phyloP scores from a whole-genome alignment of 2,797 vertebrate genomes.

The Takifugu rubripes region DNA sequence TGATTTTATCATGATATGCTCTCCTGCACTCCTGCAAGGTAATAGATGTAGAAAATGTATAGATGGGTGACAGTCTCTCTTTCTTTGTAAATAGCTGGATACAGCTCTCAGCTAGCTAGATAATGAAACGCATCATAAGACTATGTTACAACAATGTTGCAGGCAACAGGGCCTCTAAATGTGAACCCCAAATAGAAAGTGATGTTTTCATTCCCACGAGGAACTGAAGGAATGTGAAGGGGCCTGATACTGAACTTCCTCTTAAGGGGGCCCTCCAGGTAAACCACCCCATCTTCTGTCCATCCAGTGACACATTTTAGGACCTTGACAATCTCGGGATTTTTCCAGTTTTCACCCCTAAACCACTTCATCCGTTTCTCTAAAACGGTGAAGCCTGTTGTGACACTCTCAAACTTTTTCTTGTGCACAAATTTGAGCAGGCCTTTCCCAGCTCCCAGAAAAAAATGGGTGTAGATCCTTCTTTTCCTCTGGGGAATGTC shows the following conservation, averaged over 20 bases:
- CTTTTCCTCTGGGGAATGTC: conserved; percentile 74
- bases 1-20: no score
- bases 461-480: conserved; percentile 79
- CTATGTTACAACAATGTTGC: conserved; percentile 61
- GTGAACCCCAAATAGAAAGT: conserved; percentile 85
- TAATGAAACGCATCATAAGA: neutral
- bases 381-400: conserved; percentile 40
- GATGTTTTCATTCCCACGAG: conserved; percentile 79
- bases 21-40: no score
- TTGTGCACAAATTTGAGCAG: conserved; percentile 69
- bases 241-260: conserved; percentile 67
- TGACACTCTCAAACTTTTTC: conserved; percentile 60
- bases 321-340: conserved; percentile 43
- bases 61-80: no score
- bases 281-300: conserved; percentile 78
- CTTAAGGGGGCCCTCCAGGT: conserved; percentile 67
- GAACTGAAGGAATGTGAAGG: conserved; percentile 71
- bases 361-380: conserved; percentile 71
- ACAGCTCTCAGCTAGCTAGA: neutral
- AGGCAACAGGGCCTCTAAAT: conserved; percentile 79
- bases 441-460: conserved; percentile 70
- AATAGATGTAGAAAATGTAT: no score
- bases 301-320: conserved; percentile 77
- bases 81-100: no score
- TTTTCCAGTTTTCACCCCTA: conserved; percentile 67